Evolutionary conservation across 1,140 invertebrate species (phyloP).

Genomic region (Hormaphis cornu): DNA sequence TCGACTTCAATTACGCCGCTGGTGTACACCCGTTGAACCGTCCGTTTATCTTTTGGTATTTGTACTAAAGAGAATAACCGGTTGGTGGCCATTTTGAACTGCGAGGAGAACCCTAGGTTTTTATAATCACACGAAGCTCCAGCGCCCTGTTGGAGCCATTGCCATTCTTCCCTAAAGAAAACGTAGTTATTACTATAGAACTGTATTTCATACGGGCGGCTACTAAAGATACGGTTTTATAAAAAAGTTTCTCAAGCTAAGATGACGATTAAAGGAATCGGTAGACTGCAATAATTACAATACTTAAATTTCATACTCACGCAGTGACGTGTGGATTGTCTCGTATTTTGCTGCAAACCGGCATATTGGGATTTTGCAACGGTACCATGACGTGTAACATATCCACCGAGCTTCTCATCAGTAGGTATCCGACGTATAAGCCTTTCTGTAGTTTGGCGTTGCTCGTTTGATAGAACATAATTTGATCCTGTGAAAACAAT

Average conservation of each 20-base stretch:
- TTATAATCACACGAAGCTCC: neutral
- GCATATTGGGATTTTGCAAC: constrained; percentile 78
- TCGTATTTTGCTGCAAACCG: constrained; percentile 83
- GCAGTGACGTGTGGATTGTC: constrained; percentile 91
- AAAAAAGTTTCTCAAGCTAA: no score
- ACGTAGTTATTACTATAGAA: no score
- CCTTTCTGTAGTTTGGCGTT: constrained; percentile 69
- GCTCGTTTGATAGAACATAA: constrained; percentile 82
- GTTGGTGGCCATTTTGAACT: constrained; percentile 20
- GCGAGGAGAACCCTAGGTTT: neutral
- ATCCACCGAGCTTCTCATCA: constrained; percentile 90
- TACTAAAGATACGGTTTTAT: no score
- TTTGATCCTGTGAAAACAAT: constrained; percentile 59
- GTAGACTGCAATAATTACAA: no score
- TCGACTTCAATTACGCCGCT: constrained; percentile 84
- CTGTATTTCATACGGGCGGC: no score
- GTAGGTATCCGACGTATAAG: constrained; percentile 88
- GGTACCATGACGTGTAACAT: constrained; percentile 87
- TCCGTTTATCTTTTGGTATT: constrained; percentile 29
- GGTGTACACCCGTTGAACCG: constrained; percentile 62
- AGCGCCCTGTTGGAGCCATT: neutral
- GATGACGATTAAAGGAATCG: no score
- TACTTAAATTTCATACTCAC: no score
- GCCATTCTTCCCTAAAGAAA: constrained; percentile 22
- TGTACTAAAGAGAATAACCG: neutral